Evolutionary conservation across 2,888 invertebrate species (phyloP).

Genomic region (Diarsia dahlii): DNA sequence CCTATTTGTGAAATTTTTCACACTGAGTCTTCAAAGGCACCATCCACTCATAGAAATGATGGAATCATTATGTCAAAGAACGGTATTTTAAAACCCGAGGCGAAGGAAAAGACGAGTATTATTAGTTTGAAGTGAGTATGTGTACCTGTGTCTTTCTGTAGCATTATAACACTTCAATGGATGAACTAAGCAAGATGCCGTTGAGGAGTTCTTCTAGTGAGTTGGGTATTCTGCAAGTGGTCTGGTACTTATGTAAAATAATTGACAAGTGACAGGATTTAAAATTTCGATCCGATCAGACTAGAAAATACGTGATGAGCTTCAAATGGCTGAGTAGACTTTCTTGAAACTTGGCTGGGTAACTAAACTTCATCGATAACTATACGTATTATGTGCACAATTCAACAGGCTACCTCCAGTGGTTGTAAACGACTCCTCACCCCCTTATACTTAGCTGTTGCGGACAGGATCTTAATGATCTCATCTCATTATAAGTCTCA

Average conservation of each 20-base stretch:
- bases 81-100: neutral
- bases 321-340: neutral
- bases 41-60: neutral
- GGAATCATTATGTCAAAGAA: neutral
- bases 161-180: too few species aligned
- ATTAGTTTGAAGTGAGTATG: too few species aligned
- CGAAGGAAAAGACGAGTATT: too few species aligned
- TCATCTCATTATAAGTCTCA: neutral
- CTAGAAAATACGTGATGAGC: neutral
- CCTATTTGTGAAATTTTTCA: neutral
- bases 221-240: too few species aligned
- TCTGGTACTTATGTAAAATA: too few species aligned
- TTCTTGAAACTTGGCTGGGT: neutral
- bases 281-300: too few species aligned
- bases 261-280: too few species aligned
- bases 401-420: neutral
- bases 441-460: neutral
- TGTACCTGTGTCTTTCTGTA: too few species aligned
- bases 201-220: too few species aligned
- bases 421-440: neutral
- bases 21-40: neutral
- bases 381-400: neutral
- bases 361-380: neutral
- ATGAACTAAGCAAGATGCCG: too few species aligned
- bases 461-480: neutral